Conservation (phyloP, 1,140 invertebrate genomes). For the Anoplophora glabripennis region DNA sequence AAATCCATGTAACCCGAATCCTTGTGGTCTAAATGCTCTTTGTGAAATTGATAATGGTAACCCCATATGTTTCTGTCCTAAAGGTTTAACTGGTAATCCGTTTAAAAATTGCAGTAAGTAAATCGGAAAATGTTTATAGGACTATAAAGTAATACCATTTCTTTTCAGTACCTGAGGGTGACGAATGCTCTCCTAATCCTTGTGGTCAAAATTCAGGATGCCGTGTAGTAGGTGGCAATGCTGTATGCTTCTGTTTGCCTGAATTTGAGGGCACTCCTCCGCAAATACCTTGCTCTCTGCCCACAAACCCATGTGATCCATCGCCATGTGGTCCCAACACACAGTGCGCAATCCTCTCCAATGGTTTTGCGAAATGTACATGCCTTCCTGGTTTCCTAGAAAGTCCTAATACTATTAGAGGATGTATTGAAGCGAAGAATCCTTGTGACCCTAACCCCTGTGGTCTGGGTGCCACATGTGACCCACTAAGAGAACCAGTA, state of each 20-base stretch:
- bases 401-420: constrained; percentile 82
- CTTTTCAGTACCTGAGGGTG: constrained; percentile 78
- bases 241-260: constrained; percentile 80
- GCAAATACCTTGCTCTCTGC: constrained; percentile 60
- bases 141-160: constrained; percentile 11
- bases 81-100: constrained; percentile 86
- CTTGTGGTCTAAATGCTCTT: constrained; percentile 78
- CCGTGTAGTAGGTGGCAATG: constrained; percentile 64
- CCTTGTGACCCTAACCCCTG: constrained; percentile 81
- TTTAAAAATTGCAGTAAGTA: constrained; percentile 88
- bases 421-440: constrained; percentile 73
- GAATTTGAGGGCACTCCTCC: constrained; percentile 87
- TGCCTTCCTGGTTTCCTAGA: constrained; percentile 80
- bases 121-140: background rate
- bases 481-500: constrained; percentile 69
- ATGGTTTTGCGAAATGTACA: constrained; percentile 83
- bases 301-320: constrained; percentile 75
- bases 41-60: constrained; percentile 84
- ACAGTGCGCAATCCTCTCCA: constrained; percentile 74
- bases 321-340: constrained; percentile 87
- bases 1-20: constrained; percentile 78
- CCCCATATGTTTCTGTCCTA: constrained; percentile 86
- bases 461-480: constrained; percentile 73
- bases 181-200: constrained; percentile 77
- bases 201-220: constrained; percentile 83